A percentile compares a stretch with the other conserved stretches of the same genome.
Evolutionary conservation across 2,797 vertebrate genomes (phyloP).

Genomic region (Myotis planiceps): DNA sequence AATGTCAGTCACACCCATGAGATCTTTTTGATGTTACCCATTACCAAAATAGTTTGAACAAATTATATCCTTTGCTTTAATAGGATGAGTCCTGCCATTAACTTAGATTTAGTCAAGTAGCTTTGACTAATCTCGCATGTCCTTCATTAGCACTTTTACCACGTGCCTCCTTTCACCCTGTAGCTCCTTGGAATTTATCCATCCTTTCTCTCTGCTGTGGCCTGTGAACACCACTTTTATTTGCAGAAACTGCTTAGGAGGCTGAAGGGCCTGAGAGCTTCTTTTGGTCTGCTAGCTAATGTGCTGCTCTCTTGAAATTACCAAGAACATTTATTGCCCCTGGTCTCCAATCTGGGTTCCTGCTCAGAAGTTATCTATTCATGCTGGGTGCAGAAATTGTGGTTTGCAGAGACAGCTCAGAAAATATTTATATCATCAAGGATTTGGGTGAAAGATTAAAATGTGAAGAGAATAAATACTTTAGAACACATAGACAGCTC

Average conservation of each 20-base stretch:
- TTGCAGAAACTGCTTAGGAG: background rate
- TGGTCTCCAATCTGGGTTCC: background rate
- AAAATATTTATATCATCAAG: background rate
- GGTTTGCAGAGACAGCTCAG: background rate
- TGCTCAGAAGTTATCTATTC: background rate
- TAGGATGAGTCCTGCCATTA: background rate
- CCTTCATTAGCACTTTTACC: constrained; percentile 28
- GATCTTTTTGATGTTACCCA: background rate
- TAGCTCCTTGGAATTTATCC: background rate
- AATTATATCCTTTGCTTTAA: constrained; percentile 56
- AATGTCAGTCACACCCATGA: background rate
- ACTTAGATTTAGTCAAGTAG: background rate
- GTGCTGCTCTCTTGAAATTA: background rate
- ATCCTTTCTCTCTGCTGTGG: background rate
- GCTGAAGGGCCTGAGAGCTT: background rate
- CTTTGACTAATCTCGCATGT: background rate
- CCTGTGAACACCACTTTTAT: background rate
- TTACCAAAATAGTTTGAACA: constrained; percentile 65
- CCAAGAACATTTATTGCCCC: background rate
- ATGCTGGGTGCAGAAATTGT: background rate
- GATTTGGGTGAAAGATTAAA: background rate
- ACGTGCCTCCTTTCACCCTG: background rate
- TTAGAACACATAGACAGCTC: background rate
- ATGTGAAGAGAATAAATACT: background rate
- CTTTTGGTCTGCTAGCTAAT: background rate